Percentiles rank a stretch among this genome's conserved stretches.
These are phyloP conservation scores for Latrodectus geometricus DNA, from an alignment of 1,140 invertebrate genomes.

Conservation along the genomic window DNA sequence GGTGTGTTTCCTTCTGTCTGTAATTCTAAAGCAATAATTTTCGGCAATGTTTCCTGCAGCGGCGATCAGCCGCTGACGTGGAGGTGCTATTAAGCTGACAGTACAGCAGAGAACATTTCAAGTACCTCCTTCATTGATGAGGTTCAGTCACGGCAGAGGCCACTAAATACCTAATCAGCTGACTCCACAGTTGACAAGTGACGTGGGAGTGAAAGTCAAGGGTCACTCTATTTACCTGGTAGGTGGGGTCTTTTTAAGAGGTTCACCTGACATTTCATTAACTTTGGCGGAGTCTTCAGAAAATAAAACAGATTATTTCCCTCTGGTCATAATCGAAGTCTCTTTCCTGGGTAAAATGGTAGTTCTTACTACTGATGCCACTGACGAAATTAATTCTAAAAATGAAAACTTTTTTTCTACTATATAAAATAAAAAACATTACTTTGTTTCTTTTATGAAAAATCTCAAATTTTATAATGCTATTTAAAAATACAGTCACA, in stretches of 20 bases:
- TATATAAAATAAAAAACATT: no score
- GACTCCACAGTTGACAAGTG: constrained; percentile 35
- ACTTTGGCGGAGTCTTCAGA: no score
- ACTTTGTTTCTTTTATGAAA: no score
- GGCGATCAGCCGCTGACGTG: constrained; percentile 13
- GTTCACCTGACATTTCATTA: constrained; percentile 44
- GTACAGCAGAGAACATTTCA: constrained; percentile 30
- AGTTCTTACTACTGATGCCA: no score
- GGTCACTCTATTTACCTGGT: constrained; percentile 48
- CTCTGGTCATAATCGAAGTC: no score
- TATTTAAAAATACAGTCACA: no score
- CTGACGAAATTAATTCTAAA: no score
- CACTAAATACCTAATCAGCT: constrained; percentile 29
- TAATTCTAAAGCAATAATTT: constrained; percentile 31
- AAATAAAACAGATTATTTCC: no score
- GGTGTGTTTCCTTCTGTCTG: background rate
- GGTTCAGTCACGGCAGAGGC: constrained; percentile 28
- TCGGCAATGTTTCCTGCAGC: constrained; percentile 21
- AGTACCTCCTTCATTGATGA: constrained; percentile 48
- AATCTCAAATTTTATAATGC: no score
- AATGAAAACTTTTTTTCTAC: no score
- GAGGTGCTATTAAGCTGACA: constrained; percentile 26
- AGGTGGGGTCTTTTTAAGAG: constrained; percentile 44
- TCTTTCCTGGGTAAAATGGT: no score
- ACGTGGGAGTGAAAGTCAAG: constrained; percentile 43